Evolutionary conservation across 2,888 invertebrate species (phyloP), one percentile per base, ranked within the genome.

Genomic region (Harpagoxenus sublaevis): DNA sequence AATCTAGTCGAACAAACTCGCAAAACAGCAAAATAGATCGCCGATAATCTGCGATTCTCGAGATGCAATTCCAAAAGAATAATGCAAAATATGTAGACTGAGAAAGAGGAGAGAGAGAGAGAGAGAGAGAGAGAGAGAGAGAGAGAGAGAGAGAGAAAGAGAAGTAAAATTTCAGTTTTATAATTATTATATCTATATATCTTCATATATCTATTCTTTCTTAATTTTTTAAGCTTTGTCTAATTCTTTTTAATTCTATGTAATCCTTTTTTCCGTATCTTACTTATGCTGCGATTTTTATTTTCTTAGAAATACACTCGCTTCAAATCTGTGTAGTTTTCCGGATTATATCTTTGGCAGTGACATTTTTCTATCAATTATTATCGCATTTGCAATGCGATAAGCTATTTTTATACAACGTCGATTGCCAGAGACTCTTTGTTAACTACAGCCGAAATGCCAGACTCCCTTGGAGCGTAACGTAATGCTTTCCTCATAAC

Each of bases 401-500:
- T 53, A 39, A 71, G 1, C 31, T 35, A 31, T 68, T 48, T 15
- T 35, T 70, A 6, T 51, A 31, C 6, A 70, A 70, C 15, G 45
- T 62, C 35, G n/a, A 28, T 3, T 39, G 23, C 9, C 60, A 48
- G 68, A 70, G 45, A 12, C 3, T 18, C 10, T 39, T 23, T 28
- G 10, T 39, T 42, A 10, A 42, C 10, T 51, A 39, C 0, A 53
- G 0, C 1, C 39, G 18, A 71, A 71, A 70, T 53, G 2, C 8
- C 51, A 71, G 42, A 15, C 55, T 77, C 8, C 12, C 18, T 57
- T 68, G 23, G 73, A 74, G 84, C 55, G 18, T 74, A 77, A 65
- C 53, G 12, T 74, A 63, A 63, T 35, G 70, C 60, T 60, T 51
- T 71, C 2, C 15, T 4, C 28, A 73, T 86, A 88, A 90, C 85